Evolutionary conservation across 2,797 vertebrate genomes (phyloP), one percentile per base, ranked within the genome.

Genomic region (Aldrovandia affinis): DNA sequence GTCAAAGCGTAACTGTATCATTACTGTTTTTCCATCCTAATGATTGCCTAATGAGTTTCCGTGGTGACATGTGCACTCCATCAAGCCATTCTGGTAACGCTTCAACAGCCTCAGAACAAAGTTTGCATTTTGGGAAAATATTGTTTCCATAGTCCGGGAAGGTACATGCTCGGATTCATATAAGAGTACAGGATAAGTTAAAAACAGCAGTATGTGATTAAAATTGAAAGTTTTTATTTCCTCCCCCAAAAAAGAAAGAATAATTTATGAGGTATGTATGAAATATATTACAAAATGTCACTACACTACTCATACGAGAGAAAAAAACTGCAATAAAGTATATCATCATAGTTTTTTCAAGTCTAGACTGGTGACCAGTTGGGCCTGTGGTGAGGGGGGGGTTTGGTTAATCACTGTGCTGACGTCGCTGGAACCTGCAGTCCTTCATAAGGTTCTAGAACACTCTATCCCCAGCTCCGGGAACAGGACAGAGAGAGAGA

Each of bases 81-180:
- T 86, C 85, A 59, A 28, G 59, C 65, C 84, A 86, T 42, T 36
- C 50, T 30, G 68, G 10, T 54, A 78, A 68, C 81, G 81, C 82
- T 63, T 57, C 57, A 63, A 81, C 85, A 61, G 28, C 61, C 3
- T 14, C 33, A 70, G 33, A 15, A 9, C 20, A 39, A 80, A 50
- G 57, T 78, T 42, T 55, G 52, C 63, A 52, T 79, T 61, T 44
- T 81, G 55, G 52, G 44, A 68, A 73, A 80, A 89, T 54, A 78
- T 63, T 61, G 20, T 42, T 55, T 57, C 83, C 81, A 84, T 39
- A 14, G 30, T 70, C 30, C 7, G 30, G 30, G 65, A 39, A 86
- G 84, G 33, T 73, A 47, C 83, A 59, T 18, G 84, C 47, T 85
- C 85, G 83, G 25, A 18, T 83, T 81, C 80, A 85, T 85, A 86